phyloP scores from a whole-genome alignment of 2,888 invertebrate genomes.

The Ormyrus labotus region DNA sequence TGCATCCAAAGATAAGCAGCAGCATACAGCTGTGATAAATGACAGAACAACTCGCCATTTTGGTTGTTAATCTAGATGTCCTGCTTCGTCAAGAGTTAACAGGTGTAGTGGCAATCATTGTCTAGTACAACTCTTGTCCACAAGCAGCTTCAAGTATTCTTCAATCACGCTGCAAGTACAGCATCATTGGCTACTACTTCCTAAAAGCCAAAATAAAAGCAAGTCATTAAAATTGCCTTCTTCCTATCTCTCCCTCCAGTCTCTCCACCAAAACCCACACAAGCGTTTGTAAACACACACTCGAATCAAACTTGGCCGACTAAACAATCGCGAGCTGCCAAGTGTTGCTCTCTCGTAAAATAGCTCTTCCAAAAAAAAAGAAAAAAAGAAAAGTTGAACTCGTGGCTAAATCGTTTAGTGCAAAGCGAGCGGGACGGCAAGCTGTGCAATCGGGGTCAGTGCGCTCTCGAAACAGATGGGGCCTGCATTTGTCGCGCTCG shows the following conservation, averaged over 20 bases:
- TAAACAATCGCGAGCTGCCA: slow-evolving; percentile 29
- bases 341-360: background rate
- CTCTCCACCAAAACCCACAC: no score
- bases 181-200: slow-evolving; percentile 8
- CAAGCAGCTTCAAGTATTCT: background rate
- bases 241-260: no score
- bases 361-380: background rate
- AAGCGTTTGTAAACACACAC: no score
- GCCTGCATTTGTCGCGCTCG: background rate
- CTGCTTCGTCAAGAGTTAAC: slow-evolving; percentile 70
- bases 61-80: slow-evolving; percentile 52
- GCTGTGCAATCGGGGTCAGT: slow-evolving; percentile 23
- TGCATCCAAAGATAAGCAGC: slow-evolving; percentile 66
- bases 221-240: background rate
- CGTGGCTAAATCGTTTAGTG: slow-evolving; percentile 27
- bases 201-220: slow-evolving; percentile 21
- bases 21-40: slow-evolving; percentile 56
- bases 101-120: slow-evolving; percentile 62
- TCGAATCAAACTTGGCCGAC: background rate
- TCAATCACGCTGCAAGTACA: slow-evolving; percentile 28
- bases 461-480: background rate
- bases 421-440: background rate
- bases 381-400: slow-evolving; percentile 39
- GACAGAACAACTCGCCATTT: slow-evolving; percentile 42
- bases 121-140: slow-evolving; percentile 51